Evolutionary conservation across 1,140 invertebrate species (phyloP), one percentile per base, ranked within the genome.

Genomic region (Drosophila hydei): DNA sequence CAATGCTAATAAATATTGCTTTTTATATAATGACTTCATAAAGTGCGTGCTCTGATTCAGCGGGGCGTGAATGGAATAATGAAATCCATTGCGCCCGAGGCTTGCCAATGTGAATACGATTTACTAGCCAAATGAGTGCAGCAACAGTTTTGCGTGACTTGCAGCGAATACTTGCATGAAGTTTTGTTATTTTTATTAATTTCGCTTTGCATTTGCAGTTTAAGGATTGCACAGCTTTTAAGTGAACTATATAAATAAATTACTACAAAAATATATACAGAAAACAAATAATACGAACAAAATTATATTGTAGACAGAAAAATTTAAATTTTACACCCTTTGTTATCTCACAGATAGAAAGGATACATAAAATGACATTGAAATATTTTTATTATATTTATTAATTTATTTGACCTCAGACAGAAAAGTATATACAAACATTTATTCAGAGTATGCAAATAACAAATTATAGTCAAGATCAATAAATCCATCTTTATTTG

Each of bases 1-100:
- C 84, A 62, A 69, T 69, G 56, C 72, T 70, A 77, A 84, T 77
- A 79, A 83, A 71, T 16, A 75, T 75, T 18, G 12, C 3, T 71
- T 60, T 87, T 77, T 85, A 87, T 88, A 77, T 88, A 88, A 88
- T 88, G 77, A 56, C 63, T 85, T 71, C 64, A 85, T 88, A 85
- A 77, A 87, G 80, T 85, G 80, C 80, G 80, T 85, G 81, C 64
- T 87, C 70, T 71, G 56, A 65, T 77, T 67, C 56, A 75, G 62
- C 63, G 79, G 62, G 77, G 77, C 79, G 80, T 78, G 51, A 73
- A 68, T 50, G 65, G 79, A 76, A 85, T 84, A 85, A 85, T 77
- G 63, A 72, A 75, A 61, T 60, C 61, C 64, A 73, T 51, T 61
- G 62, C 58, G 51, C 74, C 77, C 73, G 45, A 79, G 38, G 63